phyloP scores from a whole-genome alignment of 2,113 vertebrate genomes.

The Silurus glanis region DNA sequence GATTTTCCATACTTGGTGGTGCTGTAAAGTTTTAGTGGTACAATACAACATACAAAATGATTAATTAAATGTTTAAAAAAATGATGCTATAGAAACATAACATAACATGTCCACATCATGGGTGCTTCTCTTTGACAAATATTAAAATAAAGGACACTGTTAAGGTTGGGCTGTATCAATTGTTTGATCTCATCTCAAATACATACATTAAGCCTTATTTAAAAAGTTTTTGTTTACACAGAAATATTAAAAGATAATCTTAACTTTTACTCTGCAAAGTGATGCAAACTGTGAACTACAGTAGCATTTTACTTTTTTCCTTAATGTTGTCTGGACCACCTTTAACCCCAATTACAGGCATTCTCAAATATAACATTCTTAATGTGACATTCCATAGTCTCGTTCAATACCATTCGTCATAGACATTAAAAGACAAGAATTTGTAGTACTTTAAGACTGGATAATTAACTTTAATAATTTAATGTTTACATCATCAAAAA shows the following conservation, averaged over 20 bases:
- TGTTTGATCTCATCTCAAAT: neutral
- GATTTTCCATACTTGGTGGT: neutral
- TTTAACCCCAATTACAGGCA: neutral
- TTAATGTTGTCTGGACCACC: neutral
- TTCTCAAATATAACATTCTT: neutral
- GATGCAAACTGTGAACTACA: neutral
- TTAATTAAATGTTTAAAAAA: neutral
- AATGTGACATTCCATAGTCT: neutral
- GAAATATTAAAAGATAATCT: neutral
- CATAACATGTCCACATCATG: neutral
- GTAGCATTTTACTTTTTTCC: neutral
- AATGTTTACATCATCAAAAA: conserved; percentile 60
- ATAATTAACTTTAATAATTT: conserved; percentile 73
- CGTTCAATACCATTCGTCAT: neutral
- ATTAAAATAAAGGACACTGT: neutral
- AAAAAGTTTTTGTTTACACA: neutral
- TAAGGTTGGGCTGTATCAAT: neutral
- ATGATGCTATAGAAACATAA: neutral
- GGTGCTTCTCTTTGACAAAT: neutral
- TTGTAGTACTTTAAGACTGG: conserved; percentile 57
- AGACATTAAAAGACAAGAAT: conserved; percentile 6
- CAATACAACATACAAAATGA: neutral
- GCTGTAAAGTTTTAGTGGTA: conserved; percentile 1
- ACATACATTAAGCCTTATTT: neutral
- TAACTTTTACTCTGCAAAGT: neutral